Base-by-base conservation (phyloP, 1,140 invertebrate species). In the Parasteatoda tepidariorum region DNA sequence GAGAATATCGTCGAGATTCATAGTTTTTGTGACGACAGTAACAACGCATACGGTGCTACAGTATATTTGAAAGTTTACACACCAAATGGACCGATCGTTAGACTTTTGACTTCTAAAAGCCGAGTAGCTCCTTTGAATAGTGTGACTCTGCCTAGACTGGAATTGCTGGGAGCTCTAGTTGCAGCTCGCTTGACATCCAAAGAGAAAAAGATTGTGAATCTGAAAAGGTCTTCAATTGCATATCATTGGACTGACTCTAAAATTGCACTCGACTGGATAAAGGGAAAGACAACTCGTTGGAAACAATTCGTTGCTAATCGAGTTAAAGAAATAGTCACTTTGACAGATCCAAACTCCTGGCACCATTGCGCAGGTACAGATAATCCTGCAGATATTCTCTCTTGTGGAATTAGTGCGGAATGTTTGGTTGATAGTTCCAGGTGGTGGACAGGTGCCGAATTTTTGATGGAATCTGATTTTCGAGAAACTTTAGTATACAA, bases 81-180 rank as follows among this genome's bases (percentile, higher is more conserved):
- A 9, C n/a, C 0, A 3, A 34, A 59, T 61, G 54, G 28, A 28
- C 59, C 31, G 9, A 22, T 13, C 6, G 54, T 61, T 5, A 54
- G 26, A 30, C 24, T 59, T 9, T 22, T 75, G 55, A 48, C 70
- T 31, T 73, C 70, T 11, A 73, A 73, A 33, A 26, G 28, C 18
- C 38, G 41, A 18, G 54, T 68, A 22, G n/a, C n/a, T n/a, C n/a
- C n/a, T n/a, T n/a, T n/a, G n/a, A n/a, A n/a, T n/a, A n/a, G n/a
- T n/a, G n/a, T n/a, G n/a, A n/a, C n/a, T n/a, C n/a, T 75, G 31
- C 55, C 71, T 31, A 34, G 71, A 75, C 34, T 75, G n/a, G 71
- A 61, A 75, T n/a, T 75, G 13, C 28, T 75, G 4, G 71, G 71
- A 24, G 71, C 28, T 34, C 22, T 75, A 61, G 3, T 75, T 13